Evolutionary conservation across 1,140 invertebrate genomes (phyloP), one percentile per base, ranked within the genome.

Genomic region (Centruroides vittatus): DNA sequence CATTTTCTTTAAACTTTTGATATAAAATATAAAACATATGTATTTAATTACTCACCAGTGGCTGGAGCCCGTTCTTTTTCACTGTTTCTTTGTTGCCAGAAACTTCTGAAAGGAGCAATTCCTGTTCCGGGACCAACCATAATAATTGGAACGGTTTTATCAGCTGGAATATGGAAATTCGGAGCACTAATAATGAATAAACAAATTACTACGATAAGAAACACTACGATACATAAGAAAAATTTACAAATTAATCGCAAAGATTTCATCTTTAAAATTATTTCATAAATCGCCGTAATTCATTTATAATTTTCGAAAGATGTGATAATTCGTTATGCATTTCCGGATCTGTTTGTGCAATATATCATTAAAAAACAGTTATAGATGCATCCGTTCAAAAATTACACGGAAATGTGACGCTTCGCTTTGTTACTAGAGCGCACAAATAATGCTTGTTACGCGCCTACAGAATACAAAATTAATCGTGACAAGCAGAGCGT

Each of bases 81-180:
- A 66, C 48, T 71, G 49, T 11, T n/a, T 50, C 55, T 80, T 68
- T 93, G 86, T 72, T 92, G 86, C 89, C 89, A 93, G 69, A 93
- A 93, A 23, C 85, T 84, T 69, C 89, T 77, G 73, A 93, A 93
- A 1, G 89, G 89, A 0, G 89, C 89, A 41, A 93, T 88, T 35
- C 89, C 89, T 3, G 93, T 97, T 48, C 85, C 93, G 7, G 94
- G 93, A 23, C 94, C 93, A 57, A 98, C 90, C 70, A 98, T 78
- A 66, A 98, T 86, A n/a, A 98, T 81, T 9, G 94, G 93, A 47
- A 84, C 81, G 6, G 55, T 41, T 4, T 47, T 12, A n/a, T 56
- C 9, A 8, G 3, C 55, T 1, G 55, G 55, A 8, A 56, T 8
- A 34, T 47, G 55, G 11, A 56, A 56, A 36, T 36, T 56, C 9